A percentile compares a stretch with the other conserved stretches of the same genome.
Evolutionary conservation across 2,797 vertebrate genomes (phyloP).

Genomic region (Myotis findleyi): DNA sequence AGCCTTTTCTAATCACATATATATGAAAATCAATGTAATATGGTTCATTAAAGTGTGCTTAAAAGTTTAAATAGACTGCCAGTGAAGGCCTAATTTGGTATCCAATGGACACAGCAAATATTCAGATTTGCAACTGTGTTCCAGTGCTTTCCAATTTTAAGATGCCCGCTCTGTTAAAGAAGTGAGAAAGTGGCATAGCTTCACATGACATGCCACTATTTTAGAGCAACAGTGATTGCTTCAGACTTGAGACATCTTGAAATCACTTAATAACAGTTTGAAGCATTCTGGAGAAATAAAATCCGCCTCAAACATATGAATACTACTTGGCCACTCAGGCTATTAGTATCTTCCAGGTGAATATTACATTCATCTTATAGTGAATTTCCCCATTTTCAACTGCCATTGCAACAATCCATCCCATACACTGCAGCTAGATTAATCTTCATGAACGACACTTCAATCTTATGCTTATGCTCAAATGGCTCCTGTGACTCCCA

Average conservation of each 20-base stretch:
- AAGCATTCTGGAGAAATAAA: constrained; percentile 46
- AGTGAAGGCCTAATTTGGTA: not conserved
- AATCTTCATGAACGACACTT: constrained; percentile 1
- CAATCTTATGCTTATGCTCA: not conserved
- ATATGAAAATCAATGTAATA: not conserved
- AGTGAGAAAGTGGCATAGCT: not conserved
- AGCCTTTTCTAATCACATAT: not conserved
- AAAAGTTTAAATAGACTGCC: not conserved
- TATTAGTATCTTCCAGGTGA: not conserved
- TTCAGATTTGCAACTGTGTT: not conserved
- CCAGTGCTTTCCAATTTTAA: constrained; percentile 11
- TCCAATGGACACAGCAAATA: not conserved
- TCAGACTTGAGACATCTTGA: constrained; percentile 32
- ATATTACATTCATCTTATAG: not conserved
- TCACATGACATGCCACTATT: not conserved
- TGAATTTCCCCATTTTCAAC: constrained; percentile 3
- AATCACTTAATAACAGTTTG: constrained; percentile 15
- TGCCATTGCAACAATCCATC: not conserved
- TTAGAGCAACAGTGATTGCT: constrained; percentile 38
- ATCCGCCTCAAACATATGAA: not conserved
- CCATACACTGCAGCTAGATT: not conserved
- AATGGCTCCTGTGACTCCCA: not conserved
- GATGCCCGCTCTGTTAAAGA: not conserved
- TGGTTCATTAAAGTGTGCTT: not conserved
- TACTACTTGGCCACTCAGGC: not conserved